These are phyloP conservation scores for Amphipyra berbera DNA, from an alignment of 2,888 invertebrate genomes.

Conservation along the genomic window DNA sequence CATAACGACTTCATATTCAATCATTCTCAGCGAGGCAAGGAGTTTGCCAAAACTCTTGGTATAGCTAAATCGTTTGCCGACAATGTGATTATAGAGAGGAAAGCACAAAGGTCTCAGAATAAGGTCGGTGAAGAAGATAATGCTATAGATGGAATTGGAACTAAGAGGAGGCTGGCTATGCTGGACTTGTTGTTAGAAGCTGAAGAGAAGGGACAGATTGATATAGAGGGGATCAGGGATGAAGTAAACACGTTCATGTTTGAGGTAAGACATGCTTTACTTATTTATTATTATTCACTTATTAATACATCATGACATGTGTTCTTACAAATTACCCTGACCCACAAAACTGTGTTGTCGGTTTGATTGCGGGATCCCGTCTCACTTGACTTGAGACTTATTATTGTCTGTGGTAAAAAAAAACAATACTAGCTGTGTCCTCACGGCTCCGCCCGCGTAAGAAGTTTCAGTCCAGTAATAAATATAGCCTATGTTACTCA, in stretches of 20 bases:
- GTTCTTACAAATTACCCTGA: too few species aligned
- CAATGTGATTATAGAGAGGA: constrained; percentile 87
- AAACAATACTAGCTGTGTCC: too few species aligned
- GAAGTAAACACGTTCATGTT: constrained; percentile 92
- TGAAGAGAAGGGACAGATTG: constrained; percentile 88
- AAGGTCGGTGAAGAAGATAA: constrained; percentile 22
- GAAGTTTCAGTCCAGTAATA: too few species aligned
- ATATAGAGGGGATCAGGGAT: constrained; percentile 91
- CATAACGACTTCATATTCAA: constrained; percentile 87
- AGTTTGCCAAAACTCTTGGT: constrained; percentile 82
- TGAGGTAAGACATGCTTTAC: constrained; percentile 40
- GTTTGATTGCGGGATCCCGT: too few species aligned
- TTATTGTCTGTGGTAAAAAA: too few species aligned
- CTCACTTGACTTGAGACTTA: too few species aligned
- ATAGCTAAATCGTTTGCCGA: constrained; percentile 88
- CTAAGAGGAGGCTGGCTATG: constrained; percentile 89
- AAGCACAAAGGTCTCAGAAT: constrained; percentile 55
- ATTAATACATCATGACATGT: too few species aligned
- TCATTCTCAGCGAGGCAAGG: constrained; percentile 77
- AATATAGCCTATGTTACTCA: too few species aligned
- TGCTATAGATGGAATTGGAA: constrained; percentile 48
- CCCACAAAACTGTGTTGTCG: too few species aligned
- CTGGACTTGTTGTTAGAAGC: constrained; percentile 91
- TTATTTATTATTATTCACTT: background rate
- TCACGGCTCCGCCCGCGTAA: too few species aligned